These are phyloP conservation scores for Schizopygopsis malacanthus DNA, from an alignment of 2,797 vertebrate genomes.

Conservation along the genomic window DNA sequence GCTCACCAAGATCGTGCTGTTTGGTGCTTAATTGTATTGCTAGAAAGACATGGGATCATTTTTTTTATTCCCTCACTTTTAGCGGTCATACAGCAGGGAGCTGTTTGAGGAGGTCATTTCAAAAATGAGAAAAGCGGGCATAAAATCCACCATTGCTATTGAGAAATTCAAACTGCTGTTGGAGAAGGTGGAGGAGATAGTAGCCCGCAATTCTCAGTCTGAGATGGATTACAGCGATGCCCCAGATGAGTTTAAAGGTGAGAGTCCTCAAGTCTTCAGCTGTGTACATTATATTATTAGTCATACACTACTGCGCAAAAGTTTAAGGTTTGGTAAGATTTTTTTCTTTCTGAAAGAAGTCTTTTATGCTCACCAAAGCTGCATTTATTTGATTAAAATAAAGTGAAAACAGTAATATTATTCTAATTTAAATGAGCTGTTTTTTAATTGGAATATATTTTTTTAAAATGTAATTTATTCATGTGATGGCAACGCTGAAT, in stretches of 20 bases:
- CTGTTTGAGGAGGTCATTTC: conserved; percentile 98
- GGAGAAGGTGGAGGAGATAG: conserved; percentile 97
- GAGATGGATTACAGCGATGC: conserved; percentile 99
- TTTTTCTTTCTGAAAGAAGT: not conserved
- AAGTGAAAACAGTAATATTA: not conserved
- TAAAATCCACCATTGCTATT: conserved; percentile 98
- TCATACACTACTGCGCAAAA: not conserved
- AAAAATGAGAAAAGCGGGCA: conserved; percentile 98
- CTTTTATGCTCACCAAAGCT: not conserved
- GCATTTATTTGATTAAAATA: conserved; percentile 1
- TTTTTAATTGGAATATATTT: too few relatives aligned
- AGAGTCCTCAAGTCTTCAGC: conserved; percentile 33
- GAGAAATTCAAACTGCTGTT: conserved; percentile 98
- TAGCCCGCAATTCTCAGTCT: conserved; percentile 95
- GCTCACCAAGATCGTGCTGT: not conserved
- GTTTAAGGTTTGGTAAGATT: not conserved
- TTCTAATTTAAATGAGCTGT: too few relatives aligned
- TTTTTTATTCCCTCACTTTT: not conserved
- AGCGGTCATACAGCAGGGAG: conserved; percentile 98
- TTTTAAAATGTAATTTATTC: not conserved
- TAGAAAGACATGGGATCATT: not conserved
- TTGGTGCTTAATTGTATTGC: not conserved
- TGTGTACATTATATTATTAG: not conserved
- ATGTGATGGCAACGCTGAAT: not conserved
- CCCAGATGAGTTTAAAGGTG: conserved; percentile 97